Conservation (phyloP, 1,140 invertebrate species). For the Mylabris phalerata region DNA sequence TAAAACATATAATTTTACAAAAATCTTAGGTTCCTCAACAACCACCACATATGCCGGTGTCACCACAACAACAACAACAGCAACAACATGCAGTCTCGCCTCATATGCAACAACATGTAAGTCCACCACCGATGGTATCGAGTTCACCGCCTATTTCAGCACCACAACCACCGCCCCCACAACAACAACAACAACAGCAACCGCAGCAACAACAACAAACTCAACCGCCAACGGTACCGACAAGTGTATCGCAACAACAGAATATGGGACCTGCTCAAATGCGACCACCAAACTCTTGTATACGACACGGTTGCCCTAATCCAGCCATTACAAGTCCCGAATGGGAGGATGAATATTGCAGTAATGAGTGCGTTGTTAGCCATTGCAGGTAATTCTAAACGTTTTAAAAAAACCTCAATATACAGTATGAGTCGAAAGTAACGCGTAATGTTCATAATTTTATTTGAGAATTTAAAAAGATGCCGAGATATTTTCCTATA, state of each 20-base stretch:
- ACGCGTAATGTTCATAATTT: not conserved
- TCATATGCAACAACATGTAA: slow-evolving; percentile 41
- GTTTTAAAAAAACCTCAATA: too few species aligned
- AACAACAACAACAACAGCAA: slow-evolving; percentile 41
- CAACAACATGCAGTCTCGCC: slow-evolving; percentile 25
- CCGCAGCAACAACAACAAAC: slow-evolving; percentile 42
- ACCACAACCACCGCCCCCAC: slow-evolving; percentile 16
- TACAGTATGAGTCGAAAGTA: not conserved
- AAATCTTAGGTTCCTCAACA: slow-evolving; percentile 32
- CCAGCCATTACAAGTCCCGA: slow-evolving; percentile 84
- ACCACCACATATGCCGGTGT: slow-evolving; percentile 30
- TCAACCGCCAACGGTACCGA: slow-evolving; percentile 38
- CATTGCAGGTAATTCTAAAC: slow-evolving; percentile 72
- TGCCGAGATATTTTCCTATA: too few species aligned
- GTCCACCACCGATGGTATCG: slow-evolving; percentile 42
- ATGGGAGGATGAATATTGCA: slow-evolving; percentile 97
- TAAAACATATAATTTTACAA: not conserved
- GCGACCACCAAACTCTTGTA: slow-evolving; percentile 63
- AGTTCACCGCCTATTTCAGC: slow-evolving; percentile 42
- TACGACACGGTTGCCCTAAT: slow-evolving; percentile 85
- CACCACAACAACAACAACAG: slow-evolving; percentile 28
- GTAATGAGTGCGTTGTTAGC: slow-evolving; percentile 93
- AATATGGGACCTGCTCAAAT: slow-evolving; percentile 42
- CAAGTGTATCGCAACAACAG: slow-evolving; percentile 34
- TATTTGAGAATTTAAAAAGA: too few species aligned